Evolutionary conservation across 2,797 vertebrate species (phyloP).

Genomic region (Notolepis coatsorum): DNA sequence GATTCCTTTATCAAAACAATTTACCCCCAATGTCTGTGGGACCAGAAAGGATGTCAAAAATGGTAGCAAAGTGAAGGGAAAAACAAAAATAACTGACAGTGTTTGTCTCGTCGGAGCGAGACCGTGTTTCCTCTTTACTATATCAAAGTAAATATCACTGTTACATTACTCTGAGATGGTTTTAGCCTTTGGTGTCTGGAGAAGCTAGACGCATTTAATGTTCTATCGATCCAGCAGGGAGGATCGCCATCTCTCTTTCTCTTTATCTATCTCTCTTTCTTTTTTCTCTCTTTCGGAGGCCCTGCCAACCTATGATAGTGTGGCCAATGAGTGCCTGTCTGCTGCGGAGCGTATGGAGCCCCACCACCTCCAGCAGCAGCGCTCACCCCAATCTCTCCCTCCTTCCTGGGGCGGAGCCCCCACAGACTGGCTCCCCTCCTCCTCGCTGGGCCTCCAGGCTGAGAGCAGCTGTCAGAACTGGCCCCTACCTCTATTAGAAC

Average conservation of each 20-base stretch:
- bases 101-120: constrained; percentile 44
- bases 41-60: constrained; percentile 75
- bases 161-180: constrained; percentile 78
- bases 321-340: constrained; percentile 87
- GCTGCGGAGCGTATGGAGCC: constrained; percentile 70
- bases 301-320: constrained; percentile 79
- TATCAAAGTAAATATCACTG: constrained; percentile 82
- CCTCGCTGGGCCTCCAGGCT: constrained; percentile 54
- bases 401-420: constrained; percentile 44
- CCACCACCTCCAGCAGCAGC: constrained; percentile 61
- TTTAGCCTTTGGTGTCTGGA: constrained; percentile 77
- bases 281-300: constrained; percentile 51
- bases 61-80: constrained; percentile 83
- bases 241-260: constrained; percentile 45
- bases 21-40: constrained; percentile 65
- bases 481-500: constrained; percentile 69
- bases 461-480: constrained; percentile 78
- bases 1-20: constrained; percentile 50
- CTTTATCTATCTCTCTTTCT: constrained; percentile 35
- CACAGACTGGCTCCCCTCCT: constrained; percentile 60
- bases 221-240: constrained; percentile 68
- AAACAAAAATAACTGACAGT: constrained; percentile 69
- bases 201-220: constrained; percentile 52
- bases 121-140: constrained; percentile 41
- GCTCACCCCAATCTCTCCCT: constrained; percentile 29